Evolutionary conservation across 1,140 invertebrate genomes (phyloP).

Genomic region (Glossosoma conforme): DNA sequence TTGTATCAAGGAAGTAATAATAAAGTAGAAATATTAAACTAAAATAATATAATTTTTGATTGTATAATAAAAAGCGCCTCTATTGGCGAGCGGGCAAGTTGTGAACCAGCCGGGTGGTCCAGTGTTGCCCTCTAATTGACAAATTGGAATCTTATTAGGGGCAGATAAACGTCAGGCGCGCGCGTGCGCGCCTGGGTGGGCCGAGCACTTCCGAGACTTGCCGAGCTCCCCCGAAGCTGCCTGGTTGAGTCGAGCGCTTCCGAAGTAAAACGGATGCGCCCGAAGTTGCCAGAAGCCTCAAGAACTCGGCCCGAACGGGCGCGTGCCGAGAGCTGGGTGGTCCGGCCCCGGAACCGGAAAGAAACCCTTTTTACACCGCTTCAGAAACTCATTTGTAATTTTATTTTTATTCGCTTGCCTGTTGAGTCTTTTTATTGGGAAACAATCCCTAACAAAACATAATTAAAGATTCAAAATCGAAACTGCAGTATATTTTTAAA

Average conservation of each 20-base stretch:
- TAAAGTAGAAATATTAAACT: neutral
- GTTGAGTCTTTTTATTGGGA: too few species aligned
- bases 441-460: too few species aligned
- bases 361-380: neutral
- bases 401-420: too few species aligned
- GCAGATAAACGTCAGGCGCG: constrained; percentile 39
- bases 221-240: constrained; percentile 34
- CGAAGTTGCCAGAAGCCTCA: neutral
- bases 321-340: too few species aligned
- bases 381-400: neutral
- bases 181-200: constrained; percentile 37
- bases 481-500: too few species aligned
- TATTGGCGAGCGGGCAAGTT: constrained; percentile 34
- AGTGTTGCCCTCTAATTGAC: constrained; percentile 58
- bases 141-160: constrained; percentile 65
- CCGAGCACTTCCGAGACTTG: constrained; percentile 37
- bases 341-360: neutral
- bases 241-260: constrained; percentile 34
- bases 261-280: too few species aligned
- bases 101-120: constrained; percentile 47
- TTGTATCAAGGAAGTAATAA: neutral
- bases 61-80: constrained; percentile 4
- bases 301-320: too few species aligned
- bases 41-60: neutral
- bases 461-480: too few species aligned